Evolutionary conservation across 1,140 invertebrate species (phyloP), one percentile per base, ranked within the genome.

Genomic region (Lepidurus arcticus): DNA sequence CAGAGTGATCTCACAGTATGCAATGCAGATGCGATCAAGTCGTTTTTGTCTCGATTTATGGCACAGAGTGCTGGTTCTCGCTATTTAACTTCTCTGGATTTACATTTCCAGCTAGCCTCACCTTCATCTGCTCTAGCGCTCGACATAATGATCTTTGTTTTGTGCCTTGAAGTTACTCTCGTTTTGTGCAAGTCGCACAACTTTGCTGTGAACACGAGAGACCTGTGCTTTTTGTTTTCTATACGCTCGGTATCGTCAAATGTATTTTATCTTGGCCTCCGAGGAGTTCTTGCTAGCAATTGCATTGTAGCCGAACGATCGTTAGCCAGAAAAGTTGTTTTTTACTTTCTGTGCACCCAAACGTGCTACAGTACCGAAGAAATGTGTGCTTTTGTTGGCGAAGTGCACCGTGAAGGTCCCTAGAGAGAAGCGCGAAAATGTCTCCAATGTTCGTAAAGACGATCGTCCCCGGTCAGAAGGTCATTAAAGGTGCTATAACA

Each of bases 221-320:
- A 4, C 16, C 53, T 65, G 53, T 0, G 2, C 4, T 7, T 65
- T 65, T 65, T 65, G 53, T 65, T 65, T 65, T 21, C 53, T 21
- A 21, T 21, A n/a, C 21, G 13, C 21, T 65, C 0, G 16, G 16
- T 11, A 65, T 65, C 53, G 16, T 65, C 53, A 16, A 65, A 65
- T 65, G 53, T 65, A 65, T 16, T 21, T 21, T 21, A 21, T 21
- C 53, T 65, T 65, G 6, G 53, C 53, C 53, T 65, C 53, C 0
- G 21, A 65, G 53, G 53, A 65, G 53, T 16, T 21, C 53, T 65
- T 65, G 53, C 53, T 21, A 65, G 53, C 53, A 65, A 65, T 65
- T 65, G 53, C 53, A 65, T 65, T 65, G 16, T 65, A 65, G 53
- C 53, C 16, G 53, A 65, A 65, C 53, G 53, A 65, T 65, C 53